Evolutionary conservation across 2,888 invertebrate genomes (phyloP).

Genomic region (Parnassius apollo): DNA sequence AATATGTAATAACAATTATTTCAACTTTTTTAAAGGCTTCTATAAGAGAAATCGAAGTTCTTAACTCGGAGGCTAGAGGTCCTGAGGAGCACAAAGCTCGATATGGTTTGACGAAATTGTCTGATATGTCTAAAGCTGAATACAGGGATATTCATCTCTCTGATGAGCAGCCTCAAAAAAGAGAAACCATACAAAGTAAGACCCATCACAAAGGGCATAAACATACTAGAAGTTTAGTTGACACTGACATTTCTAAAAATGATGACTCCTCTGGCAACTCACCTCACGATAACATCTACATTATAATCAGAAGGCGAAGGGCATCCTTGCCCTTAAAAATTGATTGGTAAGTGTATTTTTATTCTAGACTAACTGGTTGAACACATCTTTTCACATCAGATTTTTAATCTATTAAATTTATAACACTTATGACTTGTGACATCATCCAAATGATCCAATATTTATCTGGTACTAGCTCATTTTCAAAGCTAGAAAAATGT

Average conservation of each 20-base stretch:
- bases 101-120: constrained; percentile 82
- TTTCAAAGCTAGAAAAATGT: too few relatives aligned
- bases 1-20: constrained; percentile 8
- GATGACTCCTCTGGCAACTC: constrained; percentile 28
- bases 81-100: constrained; percentile 64
- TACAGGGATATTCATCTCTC: constrained; percentile 75
- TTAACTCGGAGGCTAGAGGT: constrained; percentile 66
- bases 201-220: constrained; percentile 29
- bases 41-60: constrained; percentile 65
- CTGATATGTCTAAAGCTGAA: constrained; percentile 83
- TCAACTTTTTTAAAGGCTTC: constrained; percentile 63
- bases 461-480: too few relatives aligned
- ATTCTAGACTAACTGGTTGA: background rate
- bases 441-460: too few relatives aligned
- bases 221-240: background rate
- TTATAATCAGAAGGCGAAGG: constrained; percentile 53
- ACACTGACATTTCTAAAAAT: constrained; percentile 20
- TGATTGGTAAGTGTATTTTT: constrained; percentile 74
- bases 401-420: too few relatives aligned
- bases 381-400: too few relatives aligned
- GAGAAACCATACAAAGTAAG: constrained; percentile 35
- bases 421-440: too few relatives aligned
- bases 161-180: constrained; percentile 50
- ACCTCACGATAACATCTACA: constrained; percentile 43
- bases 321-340: constrained; percentile 68